Evolutionary conservation across 2,113 vertebrate species (phyloP).

Genomic region (Chunga burmeisteri): DNA sequence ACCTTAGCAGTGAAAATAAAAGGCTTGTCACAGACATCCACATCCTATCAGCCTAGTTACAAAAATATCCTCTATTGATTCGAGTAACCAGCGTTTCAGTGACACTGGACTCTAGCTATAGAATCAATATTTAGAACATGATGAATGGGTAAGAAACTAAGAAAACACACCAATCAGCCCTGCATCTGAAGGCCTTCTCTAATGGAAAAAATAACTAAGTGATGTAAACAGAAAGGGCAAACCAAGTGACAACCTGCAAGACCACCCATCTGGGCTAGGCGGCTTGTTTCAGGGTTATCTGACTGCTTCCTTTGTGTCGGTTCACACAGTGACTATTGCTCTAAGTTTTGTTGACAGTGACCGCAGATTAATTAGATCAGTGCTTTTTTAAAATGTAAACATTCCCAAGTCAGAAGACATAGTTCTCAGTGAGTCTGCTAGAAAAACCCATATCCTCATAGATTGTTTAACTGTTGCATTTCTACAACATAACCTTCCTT

Average conservation of each 20-base stretch:
- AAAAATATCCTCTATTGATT: background rate
- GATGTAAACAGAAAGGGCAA: constrained; percentile 57
- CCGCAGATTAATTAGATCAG: constrained; percentile 22
- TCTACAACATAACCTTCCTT: background rate
- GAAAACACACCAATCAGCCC: constrained; percentile 39
- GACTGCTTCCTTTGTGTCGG: constrained; percentile 16
- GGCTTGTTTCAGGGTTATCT: constrained; percentile 28
- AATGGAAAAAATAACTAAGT: constrained; percentile 49
- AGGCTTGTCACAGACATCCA: background rate
- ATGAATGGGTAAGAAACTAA: constrained; percentile 28
- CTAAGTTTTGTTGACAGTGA: constrained; percentile 39
- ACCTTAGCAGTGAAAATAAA: background rate
- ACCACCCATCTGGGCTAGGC: constrained; percentile 54
- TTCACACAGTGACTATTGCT: constrained; percentile 13
- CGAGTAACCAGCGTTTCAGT: background rate
- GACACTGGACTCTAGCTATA: background rate
- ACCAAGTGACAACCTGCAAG: constrained; percentile 21
- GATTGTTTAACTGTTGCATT: background rate
- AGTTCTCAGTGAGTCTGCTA: background rate
- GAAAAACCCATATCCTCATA: background rate
- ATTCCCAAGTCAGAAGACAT: background rate
- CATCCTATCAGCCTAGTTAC: background rate
- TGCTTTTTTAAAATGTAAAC: constrained; percentile 28
- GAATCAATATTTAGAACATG: constrained; percentile 55
- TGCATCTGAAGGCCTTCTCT: constrained; percentile 28